Conservation (phyloP, 1,140 invertebrate species). For the Sycophila sp. region DNA sequence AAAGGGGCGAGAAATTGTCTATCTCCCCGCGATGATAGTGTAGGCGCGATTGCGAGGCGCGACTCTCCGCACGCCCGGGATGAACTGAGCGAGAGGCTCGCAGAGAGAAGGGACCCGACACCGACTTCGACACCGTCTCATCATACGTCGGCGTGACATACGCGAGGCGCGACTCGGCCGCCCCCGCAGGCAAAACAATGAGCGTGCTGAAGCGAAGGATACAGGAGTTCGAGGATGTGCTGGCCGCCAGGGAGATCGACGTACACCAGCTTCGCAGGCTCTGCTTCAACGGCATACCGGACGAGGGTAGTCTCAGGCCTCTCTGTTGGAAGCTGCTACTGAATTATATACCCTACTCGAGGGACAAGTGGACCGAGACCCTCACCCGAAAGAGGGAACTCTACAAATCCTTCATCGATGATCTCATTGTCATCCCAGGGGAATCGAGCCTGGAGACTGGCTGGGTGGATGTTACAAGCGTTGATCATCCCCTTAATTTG, state of each 20-base stretch:
- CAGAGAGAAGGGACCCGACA: too few relatives aligned
- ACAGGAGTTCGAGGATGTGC: conserved; percentile 77
- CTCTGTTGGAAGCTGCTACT: conserved; percentile 86
- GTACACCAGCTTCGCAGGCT: conserved; percentile 72
- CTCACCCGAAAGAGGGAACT: conserved; percentile 77
- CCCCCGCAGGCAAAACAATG: conserved; percentile 23
- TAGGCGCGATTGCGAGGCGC: neutral
- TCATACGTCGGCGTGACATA: too few relatives aligned
- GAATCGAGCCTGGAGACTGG: conserved; percentile 66
- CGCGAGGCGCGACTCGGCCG: too few relatives aligned
- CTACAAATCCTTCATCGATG: conserved; percentile 87
- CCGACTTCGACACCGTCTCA: too few relatives aligned
- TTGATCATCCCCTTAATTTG: conserved; percentile 92
- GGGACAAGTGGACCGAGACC: conserved; percentile 72
- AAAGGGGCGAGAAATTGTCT: too few relatives aligned
- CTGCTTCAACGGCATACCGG: conserved; percentile 87
- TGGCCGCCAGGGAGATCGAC: conserved; percentile 76
- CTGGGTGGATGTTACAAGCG: conserved; percentile 68
- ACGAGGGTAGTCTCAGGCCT: conserved; percentile 79
- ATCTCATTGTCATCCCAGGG: conserved; percentile 84
- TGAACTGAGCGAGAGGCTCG: neutral
- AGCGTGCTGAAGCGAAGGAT: conserved; percentile 58
- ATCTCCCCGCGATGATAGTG: neutral
- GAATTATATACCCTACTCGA: conserved; percentile 80
- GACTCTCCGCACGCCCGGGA: neutral